Conservation (phyloP, 2,888 invertebrate species). For the Leucania comma region DNA sequence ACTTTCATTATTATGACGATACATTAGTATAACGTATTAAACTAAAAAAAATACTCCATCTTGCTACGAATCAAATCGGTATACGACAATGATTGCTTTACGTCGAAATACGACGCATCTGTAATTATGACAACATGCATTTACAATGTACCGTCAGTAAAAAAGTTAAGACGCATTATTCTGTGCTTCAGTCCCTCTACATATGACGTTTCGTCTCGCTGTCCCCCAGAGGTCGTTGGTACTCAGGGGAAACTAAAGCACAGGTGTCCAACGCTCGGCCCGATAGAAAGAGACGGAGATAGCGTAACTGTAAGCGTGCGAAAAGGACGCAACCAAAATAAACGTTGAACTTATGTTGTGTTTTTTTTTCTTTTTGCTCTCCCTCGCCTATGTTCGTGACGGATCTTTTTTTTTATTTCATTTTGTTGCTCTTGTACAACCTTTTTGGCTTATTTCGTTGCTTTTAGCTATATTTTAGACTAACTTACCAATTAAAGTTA, state of each 20-base stretch:
- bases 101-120: constrained; percentile 86
- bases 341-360: constrained; percentile 90
- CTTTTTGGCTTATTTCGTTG: constrained; percentile 89
- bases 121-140: constrained; percentile 72
- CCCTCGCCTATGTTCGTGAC: constrained; percentile 91
- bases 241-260: constrained; percentile 91
- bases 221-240: constrained; percentile 88
- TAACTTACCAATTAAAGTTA: constrained; percentile 79
- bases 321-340: constrained; percentile 89
- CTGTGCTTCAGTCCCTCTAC: constrained; percentile 64
- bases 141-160: constrained; percentile 69
- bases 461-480: constrained; percentile 88
- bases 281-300: constrained; percentile 77
- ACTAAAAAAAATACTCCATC: constrained; percentile 83
- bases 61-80: constrained; percentile 89
- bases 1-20: constrained; percentile 87
- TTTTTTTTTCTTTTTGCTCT: constrained; percentile 88
- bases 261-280: constrained; percentile 90
- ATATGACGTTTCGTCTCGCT: constrained; percentile 78
- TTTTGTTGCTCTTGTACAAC: constrained; percentile 84
- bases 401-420: constrained; percentile 85
- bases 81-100: constrained; percentile 89
- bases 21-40: constrained; percentile 88
- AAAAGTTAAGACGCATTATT: constrained; percentile 71
- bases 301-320: constrained; percentile 69